Evolutionary conservation across 2,797 vertebrate genomes (phyloP).

Genomic region (Poeciliopsis turneri): DNA sequence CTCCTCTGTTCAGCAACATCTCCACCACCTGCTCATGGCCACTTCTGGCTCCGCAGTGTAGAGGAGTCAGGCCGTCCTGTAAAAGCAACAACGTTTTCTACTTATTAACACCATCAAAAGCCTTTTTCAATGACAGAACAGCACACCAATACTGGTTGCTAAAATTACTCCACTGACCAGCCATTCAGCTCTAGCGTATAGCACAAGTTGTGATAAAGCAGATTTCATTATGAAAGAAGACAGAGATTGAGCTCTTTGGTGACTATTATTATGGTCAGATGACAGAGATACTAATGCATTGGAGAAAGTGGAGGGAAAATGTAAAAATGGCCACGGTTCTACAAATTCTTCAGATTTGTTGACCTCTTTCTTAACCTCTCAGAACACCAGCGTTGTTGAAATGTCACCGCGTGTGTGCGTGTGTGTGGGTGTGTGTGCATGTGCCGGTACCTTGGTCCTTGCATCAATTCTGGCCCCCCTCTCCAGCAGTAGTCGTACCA

Average conservation of each 20-base stretch:
- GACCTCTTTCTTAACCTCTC: not conserved
- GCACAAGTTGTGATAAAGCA: not conserved
- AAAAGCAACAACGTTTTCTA: conserved; percentile 8
- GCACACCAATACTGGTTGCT: not conserved
- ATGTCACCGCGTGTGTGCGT: not conserved
- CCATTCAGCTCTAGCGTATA: not conserved
- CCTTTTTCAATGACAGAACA: not conserved
- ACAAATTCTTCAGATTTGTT: not conserved
- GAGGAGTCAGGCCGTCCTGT: conserved; percentile 94
- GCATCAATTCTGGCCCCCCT: conserved; percentile 94
- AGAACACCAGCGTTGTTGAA: not conserved
- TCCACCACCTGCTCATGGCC: conserved; percentile 97
- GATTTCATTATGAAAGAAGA: not conserved
- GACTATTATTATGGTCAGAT: not conserved
- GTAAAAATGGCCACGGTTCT: not conserved
- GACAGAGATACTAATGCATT: not conserved
- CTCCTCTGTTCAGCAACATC: conserved; percentile 93
- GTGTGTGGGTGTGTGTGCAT: too few species aligned
- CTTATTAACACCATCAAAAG: not conserved
- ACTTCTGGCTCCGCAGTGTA: conserved; percentile 94
- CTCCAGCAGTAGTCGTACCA: conserved; percentile 95
- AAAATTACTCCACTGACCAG: not conserved
- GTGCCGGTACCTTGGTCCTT: conserved; percentile 89
- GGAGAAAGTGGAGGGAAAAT: not conserved
- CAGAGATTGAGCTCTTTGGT: not conserved